Base-by-base conservation (phyloP, 1,140 invertebrate species). In the Lepidurus couesii region DNA sequence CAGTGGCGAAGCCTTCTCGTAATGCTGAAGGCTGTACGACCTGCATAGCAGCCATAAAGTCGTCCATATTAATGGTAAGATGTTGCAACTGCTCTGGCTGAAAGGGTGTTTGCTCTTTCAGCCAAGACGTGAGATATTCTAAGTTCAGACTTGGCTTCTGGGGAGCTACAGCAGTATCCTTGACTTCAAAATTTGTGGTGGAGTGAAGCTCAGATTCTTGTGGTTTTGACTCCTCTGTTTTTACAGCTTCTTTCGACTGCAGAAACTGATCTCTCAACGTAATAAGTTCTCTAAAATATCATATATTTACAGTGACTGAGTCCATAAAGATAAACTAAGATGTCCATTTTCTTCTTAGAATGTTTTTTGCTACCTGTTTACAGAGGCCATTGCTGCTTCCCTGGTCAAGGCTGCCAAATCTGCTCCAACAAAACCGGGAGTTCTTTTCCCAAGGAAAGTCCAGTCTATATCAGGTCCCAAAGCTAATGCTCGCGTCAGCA, bases 1-100 rank as follows among this genome's bases (percentile, higher is more conserved):
- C 95, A 8, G 96, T 98, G 6, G 95, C 93, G 86, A 99, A 98
- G 75, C 98, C 98, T 89, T 99, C 97, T 80, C 97, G 88, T 81
- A 97, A 97, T 0, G 95, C 92, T 74, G 95, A 96, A n/a, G 96
- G 96, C 84, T 94, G 92, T 21, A 97, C 91, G 81, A 90, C 87
- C 82, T 92, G 91, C 9, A 98, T 83, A 26, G 96, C 96, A 81
- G 87, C 88, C 76, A 89, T 82, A 83, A 97, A 95, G 83, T 97
- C 94, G 9, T 88, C 86, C 79, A 91, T 87, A 53, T 89, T 89
- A 8, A 97, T 90, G 79, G 83, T 89, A 26, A 95, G 85, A 42
- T 87, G 85, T 21, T 85, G 81, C 44, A 94, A 84, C 73, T 92
- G 87, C 79, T 90, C 87, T 13, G 86, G 80, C 44, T 87, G 87